Conservation (phyloP, 2,888 invertebrate genomes). For the Cheilosia urbana region DNA sequence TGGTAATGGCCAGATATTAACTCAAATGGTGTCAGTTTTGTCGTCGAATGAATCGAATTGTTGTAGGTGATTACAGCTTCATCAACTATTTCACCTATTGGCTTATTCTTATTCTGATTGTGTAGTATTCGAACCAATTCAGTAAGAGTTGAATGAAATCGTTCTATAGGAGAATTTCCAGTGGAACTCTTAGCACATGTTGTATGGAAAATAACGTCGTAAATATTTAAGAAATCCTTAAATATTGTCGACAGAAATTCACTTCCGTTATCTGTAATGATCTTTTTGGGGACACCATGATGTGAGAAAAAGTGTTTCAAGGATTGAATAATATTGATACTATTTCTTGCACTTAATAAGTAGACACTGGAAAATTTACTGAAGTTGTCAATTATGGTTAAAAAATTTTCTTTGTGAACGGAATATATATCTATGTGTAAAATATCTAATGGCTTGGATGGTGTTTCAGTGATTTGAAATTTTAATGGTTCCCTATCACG, state of each 20-base stretch:
- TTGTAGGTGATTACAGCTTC: too few species aligned
- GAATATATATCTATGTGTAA: too few species aligned
- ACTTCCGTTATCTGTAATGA: constrained; percentile 28
- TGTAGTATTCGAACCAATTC: constrained; percentile 43
- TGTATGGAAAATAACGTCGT: constrained; percentile 35
- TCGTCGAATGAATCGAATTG: too few species aligned
- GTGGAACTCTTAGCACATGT: constrained; percentile 47
- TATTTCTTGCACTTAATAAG: constrained; percentile 37
- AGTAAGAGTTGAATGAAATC: constrained; percentile 51
- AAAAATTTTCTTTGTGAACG: too few species aligned
- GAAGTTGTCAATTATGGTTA: constrained; percentile 5
- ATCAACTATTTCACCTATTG: too few species aligned
- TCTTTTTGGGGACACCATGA: constrained; percentile 43
- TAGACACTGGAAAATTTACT: constrained; percentile 28
- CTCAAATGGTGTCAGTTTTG: too few species aligned
- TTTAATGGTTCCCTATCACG: too few species aligned
- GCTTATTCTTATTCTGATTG: constrained; percentile 1
- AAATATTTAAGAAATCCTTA: constrained; percentile 26
- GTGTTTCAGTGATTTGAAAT: too few species aligned
- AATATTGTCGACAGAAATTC: constrained; percentile 50
- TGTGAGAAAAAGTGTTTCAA: constrained; percentile 45
- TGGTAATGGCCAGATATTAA: too few species aligned
- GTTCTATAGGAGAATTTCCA: constrained; percentile 47
- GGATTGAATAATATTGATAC: constrained; percentile 44
- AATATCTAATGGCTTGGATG: too few species aligned